Percentiles rank a stretch among this genome's conserved stretches.
These are phyloP conservation scores for Puffinus mauretanicus DNA, from an alignment of 2,113 vertebrate species.

Conservation along the genomic window DNA sequence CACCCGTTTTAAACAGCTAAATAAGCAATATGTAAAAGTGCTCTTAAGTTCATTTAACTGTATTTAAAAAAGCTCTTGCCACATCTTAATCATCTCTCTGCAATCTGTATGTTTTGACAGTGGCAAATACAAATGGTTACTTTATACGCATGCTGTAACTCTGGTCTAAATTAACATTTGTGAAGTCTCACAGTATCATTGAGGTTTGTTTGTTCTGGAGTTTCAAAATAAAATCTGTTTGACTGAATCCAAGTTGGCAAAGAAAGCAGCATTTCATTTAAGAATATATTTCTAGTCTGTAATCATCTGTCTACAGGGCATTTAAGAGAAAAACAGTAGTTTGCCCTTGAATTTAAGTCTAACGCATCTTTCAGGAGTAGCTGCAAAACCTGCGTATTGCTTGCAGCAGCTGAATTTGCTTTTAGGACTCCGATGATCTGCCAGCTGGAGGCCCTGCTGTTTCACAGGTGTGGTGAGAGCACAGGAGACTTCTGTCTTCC, in stretches of 20 bases:
- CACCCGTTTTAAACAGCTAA: not conserved
- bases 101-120: not conserved
- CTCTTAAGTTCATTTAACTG: not conserved
- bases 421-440: not conserved
- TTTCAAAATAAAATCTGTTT: slow-evolving; percentile 30
- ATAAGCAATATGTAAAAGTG: not conserved
- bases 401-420: slow-evolving; percentile 19
- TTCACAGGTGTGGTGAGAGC: not conserved
- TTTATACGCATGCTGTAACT: not conserved
- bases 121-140: not conserved
- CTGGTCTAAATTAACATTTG: slow-evolving; percentile 38
- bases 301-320: slow-evolving; percentile 21
- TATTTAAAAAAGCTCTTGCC: not conserved
- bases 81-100: not conserved
- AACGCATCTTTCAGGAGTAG: not conserved
- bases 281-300: slow-evolving; percentile 33
- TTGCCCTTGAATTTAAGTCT: slow-evolving; percentile 14
- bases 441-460: not conserved
- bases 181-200: slow-evolving; percentile 27
- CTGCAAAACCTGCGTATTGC: not conserved
- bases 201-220: slow-evolving; percentile 71
- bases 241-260: slow-evolving; percentile 44
- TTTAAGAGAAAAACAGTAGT: slow-evolving; percentile 26
- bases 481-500: not conserved
- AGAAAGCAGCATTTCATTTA: slow-evolving; percentile 27